A percentile compares a stretch with the other conserved stretches of the same genome.
Conservation (phyloP, 2,113 vertebrate species). For the Cyanoramphus novaezelandiae region DNA sequence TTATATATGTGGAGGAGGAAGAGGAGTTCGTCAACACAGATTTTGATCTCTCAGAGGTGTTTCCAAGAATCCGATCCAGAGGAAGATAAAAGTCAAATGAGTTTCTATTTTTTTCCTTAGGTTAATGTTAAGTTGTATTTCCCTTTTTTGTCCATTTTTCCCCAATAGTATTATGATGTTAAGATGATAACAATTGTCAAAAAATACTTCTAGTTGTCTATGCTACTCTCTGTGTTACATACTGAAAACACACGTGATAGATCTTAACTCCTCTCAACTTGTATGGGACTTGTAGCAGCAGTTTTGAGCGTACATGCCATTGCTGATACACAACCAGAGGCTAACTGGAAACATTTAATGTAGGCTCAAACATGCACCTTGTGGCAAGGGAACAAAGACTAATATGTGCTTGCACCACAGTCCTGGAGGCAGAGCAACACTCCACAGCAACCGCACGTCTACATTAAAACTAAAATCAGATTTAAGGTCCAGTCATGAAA, state of each 20-base stretch:
- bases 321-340: neutral
- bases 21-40: conserved; percentile 44
- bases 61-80: conserved; percentile 49
- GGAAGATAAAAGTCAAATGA: conserved; percentile 2
- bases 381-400: conserved; percentile 34
- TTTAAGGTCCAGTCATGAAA: neutral
- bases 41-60: conserved; percentile 59
- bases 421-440: conserved; percentile 14
- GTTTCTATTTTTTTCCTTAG: neutral
- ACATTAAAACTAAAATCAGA: neutral
- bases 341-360: neutral
- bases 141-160: neutral
- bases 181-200: neutral
- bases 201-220: neutral
- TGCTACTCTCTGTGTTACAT: neutral
- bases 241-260: neutral
- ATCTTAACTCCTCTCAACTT: neutral
- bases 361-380: neutral
- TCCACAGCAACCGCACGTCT: neutral
- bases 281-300: neutral
- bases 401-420: neutral
- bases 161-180: neutral
- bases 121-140: neutral
- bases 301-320: neutral
- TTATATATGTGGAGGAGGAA: conserved; percentile 43